These are phyloP conservation scores for Poeciliopsis retropinna DNA, from an alignment of 2,113 vertebrate genomes.

Conservation along the genomic window DNA sequence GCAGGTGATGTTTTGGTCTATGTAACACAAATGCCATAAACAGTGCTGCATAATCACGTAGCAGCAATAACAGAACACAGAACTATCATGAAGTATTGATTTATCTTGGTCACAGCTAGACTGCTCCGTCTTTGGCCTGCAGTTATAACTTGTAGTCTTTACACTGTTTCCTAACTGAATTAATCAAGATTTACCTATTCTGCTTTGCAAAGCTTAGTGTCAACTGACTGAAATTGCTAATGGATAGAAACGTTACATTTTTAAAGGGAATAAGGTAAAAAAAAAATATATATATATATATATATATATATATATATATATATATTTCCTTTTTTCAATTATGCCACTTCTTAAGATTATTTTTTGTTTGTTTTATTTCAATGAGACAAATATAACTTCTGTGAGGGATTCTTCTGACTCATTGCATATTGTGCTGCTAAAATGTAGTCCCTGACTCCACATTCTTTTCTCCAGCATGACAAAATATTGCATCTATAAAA, in stretches of 20 bases:
- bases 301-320: no score
- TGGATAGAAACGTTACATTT: conserved; percentile 12
- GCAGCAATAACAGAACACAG: conserved; percentile 24
- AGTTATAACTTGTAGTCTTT: conserved; percentile 27
- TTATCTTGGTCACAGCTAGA: conserved; percentile 9
- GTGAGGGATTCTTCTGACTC: conserved; percentile 13
- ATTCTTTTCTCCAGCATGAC: conserved; percentile 16
- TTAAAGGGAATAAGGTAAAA: conserved; percentile 37
- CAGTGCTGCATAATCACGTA: conserved; percentile 20
- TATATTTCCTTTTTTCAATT: conserved; percentile 8
- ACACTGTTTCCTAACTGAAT: conserved; percentile 27
- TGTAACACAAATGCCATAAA: conserved; percentile 18
- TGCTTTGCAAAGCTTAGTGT: conserved; percentile 38
- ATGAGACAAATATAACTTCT: conserved; percentile 10
- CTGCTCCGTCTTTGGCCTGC: conserved; percentile 3
- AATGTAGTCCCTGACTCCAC: conserved; percentile 24
- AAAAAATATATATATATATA: no score
- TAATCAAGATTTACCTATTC: conserved; percentile 44
- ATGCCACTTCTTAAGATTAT: conserved; percentile 34
- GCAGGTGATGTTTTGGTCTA: conserved; percentile 14
- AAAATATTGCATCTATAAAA: conserved; percentile 25
- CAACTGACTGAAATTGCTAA: conserved; percentile 1
- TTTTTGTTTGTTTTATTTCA: conserved; percentile 18
- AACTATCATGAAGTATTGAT: conserved; percentile 52
- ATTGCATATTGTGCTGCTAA: conserved; percentile 33